Conservation (phyloP, 2,113 vertebrate species). For the Falcunculus frontatus region DNA sequence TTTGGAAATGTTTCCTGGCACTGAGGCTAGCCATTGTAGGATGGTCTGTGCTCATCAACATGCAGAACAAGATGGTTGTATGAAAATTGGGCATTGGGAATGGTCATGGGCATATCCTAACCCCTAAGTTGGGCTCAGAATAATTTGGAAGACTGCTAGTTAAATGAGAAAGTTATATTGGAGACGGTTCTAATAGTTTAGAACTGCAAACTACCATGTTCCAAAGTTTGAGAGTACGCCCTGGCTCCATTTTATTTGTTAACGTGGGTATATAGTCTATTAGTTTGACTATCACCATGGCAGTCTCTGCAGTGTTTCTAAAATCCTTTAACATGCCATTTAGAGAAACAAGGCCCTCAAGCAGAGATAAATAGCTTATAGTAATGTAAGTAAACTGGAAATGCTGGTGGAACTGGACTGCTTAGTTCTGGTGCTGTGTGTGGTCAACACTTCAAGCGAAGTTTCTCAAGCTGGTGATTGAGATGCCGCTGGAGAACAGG, state of each 20-base stretch:
- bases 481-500: not conserved
- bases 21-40: not conserved
- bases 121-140: not conserved
- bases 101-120: not conserved
- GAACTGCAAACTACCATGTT: not conserved
- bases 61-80: not conserved
- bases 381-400: not conserved
- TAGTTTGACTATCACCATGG: not conserved
- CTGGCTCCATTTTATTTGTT: not conserved
- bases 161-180: not conserved
- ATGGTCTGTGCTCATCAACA: not conserved
- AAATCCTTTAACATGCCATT: not conserved
- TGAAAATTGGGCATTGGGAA: not conserved
- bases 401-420: not conserved
- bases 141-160: not conserved
- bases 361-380: not conserved
- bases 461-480: not conserved
- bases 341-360: not conserved
- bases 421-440: not conserved
- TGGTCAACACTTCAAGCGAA: not conserved
- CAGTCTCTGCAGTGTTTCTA: not conserved
- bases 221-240: not conserved
- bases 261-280: not conserved
- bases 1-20: not conserved
- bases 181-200: not conserved